phyloP scores from a whole-genome alignment of 1,140 invertebrate species.

The Listronotus oregonensis region DNA sequence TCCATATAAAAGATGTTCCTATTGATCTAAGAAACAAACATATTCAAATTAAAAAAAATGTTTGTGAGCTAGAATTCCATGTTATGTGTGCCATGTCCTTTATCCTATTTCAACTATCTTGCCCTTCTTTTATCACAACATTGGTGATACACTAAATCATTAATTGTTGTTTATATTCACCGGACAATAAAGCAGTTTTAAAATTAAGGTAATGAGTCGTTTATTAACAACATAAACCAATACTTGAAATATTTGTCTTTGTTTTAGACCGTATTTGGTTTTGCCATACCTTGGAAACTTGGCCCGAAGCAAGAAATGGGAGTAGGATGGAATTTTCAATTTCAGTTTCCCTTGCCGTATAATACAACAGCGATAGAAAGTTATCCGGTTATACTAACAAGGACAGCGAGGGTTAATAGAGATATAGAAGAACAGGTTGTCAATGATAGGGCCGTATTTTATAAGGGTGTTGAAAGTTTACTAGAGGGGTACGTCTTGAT shows the following conservation, averaged over 20 bases:
- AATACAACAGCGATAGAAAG: constrained; percentile 25
- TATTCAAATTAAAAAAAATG: no score
- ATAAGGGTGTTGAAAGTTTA: constrained; percentile 34
- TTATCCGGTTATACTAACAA: constrained; percentile 35
- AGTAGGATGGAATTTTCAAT: constrained; percentile 43
- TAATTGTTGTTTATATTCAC: no score
- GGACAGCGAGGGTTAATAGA: constrained; percentile 22
- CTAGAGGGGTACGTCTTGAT: constrained; percentile 36
- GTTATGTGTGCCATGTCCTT: no score
- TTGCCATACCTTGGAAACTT: constrained; percentile 39
- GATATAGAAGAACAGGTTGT: neutral
- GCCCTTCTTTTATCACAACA: no score
- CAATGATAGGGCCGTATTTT: constrained; percentile 36
- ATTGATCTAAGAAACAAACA: no score
- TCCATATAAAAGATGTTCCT: no score
- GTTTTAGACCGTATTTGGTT: constrained; percentile 37
- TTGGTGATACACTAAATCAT: no score
- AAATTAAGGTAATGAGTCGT: no score
- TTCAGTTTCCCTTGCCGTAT: constrained; percentile 37
- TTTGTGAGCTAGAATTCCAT: no score
- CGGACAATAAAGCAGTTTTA: no score
- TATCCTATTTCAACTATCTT: no score
- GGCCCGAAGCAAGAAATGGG: constrained; percentile 42
- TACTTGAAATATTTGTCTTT: neutral
- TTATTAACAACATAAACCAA: neutral